phyloP scores from a whole-genome alignment of 2,888 invertebrate species.

The Neoaliturus tenellus region DNA sequence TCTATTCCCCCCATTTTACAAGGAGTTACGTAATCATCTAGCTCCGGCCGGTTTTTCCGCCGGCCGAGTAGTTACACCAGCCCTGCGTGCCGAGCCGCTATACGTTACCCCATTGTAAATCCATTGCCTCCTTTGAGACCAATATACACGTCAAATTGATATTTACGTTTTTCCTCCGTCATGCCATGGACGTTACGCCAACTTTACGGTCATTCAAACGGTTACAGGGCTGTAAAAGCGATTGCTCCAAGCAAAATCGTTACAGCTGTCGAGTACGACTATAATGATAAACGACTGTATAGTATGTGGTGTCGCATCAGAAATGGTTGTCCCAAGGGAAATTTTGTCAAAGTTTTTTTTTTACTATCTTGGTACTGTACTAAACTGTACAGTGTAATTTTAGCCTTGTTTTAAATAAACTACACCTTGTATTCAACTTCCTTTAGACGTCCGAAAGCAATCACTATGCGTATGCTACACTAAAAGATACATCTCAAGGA shows the following conservation, averaged over 20 bases:
- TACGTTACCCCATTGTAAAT: slow-evolving; percentile 38
- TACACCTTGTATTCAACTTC: too few relatives aligned
- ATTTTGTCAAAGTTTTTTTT: too few relatives aligned
- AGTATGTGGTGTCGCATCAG: too few relatives aligned
- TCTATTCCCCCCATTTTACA: too few relatives aligned
- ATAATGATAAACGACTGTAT: not conserved
- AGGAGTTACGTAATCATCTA: too few relatives aligned
- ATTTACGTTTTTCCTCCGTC: slow-evolving; percentile 47
- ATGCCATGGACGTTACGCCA: not conserved
- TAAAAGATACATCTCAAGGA: too few relatives aligned
- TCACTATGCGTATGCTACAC: too few relatives aligned
- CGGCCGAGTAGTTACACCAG: not conserved
- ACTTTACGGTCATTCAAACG: slow-evolving; percentile 5
- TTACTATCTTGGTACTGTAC: too few relatives aligned
- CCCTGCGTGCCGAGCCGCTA: not conserved
- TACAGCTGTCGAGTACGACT: not conserved
- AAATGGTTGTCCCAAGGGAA: too few relatives aligned
- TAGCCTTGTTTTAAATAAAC: too few relatives aligned
- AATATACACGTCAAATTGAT: slow-evolving; percentile 41
- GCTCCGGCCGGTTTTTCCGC: not conserved
- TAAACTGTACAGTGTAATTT: too few relatives aligned
- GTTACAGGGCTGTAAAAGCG: not conserved
- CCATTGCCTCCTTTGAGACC: slow-evolving; percentile 15
- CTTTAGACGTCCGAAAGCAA: too few relatives aligned
- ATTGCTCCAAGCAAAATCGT: not conserved